These are phyloP conservation scores for Rissa tridactyla DNA, from an alignment of 2,113 vertebrate genomes.

Conservation along the genomic window DNA sequence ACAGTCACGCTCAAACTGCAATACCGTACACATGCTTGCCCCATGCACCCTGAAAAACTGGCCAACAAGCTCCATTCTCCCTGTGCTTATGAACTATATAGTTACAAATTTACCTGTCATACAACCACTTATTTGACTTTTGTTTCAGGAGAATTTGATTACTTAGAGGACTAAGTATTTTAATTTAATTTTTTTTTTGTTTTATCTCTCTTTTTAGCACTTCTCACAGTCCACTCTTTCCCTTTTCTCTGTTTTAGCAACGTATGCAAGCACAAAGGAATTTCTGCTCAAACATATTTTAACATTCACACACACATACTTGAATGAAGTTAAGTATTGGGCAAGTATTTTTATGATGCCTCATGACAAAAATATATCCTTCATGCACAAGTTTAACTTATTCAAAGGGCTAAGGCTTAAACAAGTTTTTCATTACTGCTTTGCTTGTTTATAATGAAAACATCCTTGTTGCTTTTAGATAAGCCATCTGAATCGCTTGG, in stretches of 20 bases:
- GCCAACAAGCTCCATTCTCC: neutral
- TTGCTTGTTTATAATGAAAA: slow-evolving; percentile 32
- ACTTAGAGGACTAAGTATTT: neutral
- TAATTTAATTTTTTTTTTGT: neutral
- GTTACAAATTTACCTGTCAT: neutral
- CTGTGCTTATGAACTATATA: neutral
- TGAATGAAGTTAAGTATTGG: neutral
- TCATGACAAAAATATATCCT: slow-evolving; percentile 8
- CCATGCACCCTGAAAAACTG: neutral
- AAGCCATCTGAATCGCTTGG: neutral
- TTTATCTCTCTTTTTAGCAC: neutral
- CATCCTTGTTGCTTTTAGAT: slow-evolving; percentile 42
- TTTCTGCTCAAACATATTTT: neutral
- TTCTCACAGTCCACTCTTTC: neutral
- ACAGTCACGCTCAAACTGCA: neutral
- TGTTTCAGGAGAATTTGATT: neutral
- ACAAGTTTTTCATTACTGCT: slow-evolving; percentile 37
- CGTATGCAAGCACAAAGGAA: neutral
- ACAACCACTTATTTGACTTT: neutral
- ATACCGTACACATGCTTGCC: neutral
- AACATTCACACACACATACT: neutral
- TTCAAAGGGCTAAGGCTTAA: neutral
- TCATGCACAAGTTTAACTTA: neutral
- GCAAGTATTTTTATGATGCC: neutral
- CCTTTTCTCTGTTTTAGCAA: neutral